phyloP scores from a whole-genome alignment of 2,797 vertebrate genomes.

The Thaleichthys pacificus region DNA sequence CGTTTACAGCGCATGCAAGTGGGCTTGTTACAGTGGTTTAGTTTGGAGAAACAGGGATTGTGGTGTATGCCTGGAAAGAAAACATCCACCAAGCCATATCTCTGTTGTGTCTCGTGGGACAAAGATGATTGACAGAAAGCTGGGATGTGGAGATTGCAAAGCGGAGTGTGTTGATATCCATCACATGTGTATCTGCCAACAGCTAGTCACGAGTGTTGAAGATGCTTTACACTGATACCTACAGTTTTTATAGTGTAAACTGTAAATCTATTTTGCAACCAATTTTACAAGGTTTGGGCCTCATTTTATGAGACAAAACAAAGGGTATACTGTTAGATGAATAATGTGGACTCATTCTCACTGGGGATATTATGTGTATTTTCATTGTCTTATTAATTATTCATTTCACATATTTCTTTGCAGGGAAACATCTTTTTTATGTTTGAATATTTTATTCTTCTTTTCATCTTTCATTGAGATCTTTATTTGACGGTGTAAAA shows the following conservation, averaged over 20 bases:
- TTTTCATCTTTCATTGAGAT: not conserved
- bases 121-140: conserved; percentile 21
- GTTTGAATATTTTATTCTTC: not conserved
- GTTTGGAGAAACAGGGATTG: not conserved
- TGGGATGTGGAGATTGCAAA: conserved; percentile 27
- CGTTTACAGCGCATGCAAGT: not conserved
- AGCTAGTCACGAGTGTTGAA: conserved; percentile 43
- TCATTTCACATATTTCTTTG: conserved; percentile 49
- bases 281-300: conserved; percentile 32
- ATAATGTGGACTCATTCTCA: conserved; percentile 60
- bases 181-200: conserved; percentile 45
- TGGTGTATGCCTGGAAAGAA: not conserved
- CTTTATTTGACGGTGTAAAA: not conserved
- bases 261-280: conserved; percentile 48
- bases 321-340: conserved; percentile 53
- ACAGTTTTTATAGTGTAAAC: conserved; percentile 13
- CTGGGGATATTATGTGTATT: conserved; percentile 41
- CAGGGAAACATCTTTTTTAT: conserved; percentile 33
- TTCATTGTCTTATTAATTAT: conserved; percentile 63
- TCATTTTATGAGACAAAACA: conserved; percentile 57
- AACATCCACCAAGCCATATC: not conserved
- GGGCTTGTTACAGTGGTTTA: conserved; percentile 2
- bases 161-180: conserved; percentile 35
- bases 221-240: conserved; percentile 56
- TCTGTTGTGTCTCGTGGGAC: not conserved